Evolutionary conservation across 2,888 invertebrate species (phyloP).

Genomic region (Teinopalpus imperialis): DNA sequence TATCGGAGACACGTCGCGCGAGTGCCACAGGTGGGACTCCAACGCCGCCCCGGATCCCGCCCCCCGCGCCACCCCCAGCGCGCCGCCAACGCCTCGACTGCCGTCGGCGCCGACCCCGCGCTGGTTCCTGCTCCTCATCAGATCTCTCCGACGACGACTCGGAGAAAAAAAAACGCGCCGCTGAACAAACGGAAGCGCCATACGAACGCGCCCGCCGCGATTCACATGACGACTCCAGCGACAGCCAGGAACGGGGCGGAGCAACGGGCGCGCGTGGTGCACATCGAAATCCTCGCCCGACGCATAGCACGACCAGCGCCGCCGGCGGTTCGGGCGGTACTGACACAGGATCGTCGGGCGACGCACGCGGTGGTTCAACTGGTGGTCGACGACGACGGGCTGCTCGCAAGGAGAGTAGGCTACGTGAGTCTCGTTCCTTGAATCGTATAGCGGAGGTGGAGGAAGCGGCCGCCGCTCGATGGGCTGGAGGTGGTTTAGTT

Average conservation of each 20-base stretch:
- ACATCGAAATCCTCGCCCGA: conserved; percentile 54
- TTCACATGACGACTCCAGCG: conserved; percentile 93
- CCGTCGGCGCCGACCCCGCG: conserved; percentile 62
- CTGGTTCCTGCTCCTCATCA: conserved; percentile 95
- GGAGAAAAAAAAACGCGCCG: conserved; percentile 91
- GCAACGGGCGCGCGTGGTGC: conserved; percentile 76
- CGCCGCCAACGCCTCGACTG: conserved; percentile 62
- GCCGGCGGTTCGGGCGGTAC: conserved; percentile 33
- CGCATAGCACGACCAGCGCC: conserved; percentile 29
- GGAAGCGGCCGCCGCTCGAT: conserved; percentile 82
- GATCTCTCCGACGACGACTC: conserved; percentile 96
- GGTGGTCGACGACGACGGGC: conserved; percentile 60
- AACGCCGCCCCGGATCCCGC: conserved; percentile 42
- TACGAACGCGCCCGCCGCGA: conserved; percentile 86
- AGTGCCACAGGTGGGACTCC: conserved; percentile 40
- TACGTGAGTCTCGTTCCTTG: conserved; percentile 91
- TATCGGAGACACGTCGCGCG: conserved; percentile 15
- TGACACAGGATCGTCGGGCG: conserved; percentile 43
- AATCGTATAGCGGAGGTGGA: conserved; percentile 92
- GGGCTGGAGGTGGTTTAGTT: conserved; percentile 63
- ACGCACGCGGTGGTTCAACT: conserved; percentile 83
- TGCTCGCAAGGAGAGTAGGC: conserved; percentile 69
- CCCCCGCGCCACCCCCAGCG: conserved; percentile 58
- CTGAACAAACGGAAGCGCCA: conserved; percentile 82
- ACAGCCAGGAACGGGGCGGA: conserved; percentile 89